Conservation (phyloP, 2,888 invertebrate genomes). For the Pristionchus arcanus region DNA sequence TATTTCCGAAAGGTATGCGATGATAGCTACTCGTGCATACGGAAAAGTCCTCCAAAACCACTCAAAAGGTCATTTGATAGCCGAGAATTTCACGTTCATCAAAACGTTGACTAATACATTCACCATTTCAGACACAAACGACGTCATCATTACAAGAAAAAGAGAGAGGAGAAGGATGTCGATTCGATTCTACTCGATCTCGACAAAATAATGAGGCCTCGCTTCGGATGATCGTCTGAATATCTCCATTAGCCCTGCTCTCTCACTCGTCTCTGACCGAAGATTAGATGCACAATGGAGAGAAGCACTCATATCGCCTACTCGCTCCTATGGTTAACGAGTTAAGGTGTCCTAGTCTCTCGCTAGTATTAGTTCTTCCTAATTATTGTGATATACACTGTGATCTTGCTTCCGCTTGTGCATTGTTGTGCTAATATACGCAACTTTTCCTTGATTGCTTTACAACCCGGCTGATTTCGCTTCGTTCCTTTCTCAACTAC, state of each 20-base stretch:
- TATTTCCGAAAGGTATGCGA: neutral
- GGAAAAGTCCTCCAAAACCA: too few species aligned
- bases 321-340: neutral
- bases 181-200: constrained; percentile 50
- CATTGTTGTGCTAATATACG: constrained; percentile 6
- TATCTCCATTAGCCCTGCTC: neutral
- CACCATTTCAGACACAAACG: constrained; percentile 50
- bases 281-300: neutral
- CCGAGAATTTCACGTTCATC: too few species aligned
- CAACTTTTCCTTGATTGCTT: constrained; percentile 22
- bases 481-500: neutral
- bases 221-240: constrained; percentile 42
- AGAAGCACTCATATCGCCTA: neutral
- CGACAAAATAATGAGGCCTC: constrained; percentile 52
- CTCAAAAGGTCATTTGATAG: too few species aligned
- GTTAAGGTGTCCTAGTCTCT: neutral
- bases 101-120: too few species aligned
- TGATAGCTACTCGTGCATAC: neutral
- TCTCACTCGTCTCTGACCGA: neutral
- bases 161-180: constrained; percentile 49
- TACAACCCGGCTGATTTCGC: constrained; percentile 29
- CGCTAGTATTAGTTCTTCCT: constrained; percentile 3
- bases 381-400: constrained; percentile 10
- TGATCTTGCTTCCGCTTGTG: constrained; percentile 42
- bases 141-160: constrained; percentile 50